Percentiles rank a stretch among this genome's conserved stretches.
These are phyloP conservation scores for Apamea crenata DNA, from an alignment of 2,888 invertebrate species.

Conservation along the genomic window DNA sequence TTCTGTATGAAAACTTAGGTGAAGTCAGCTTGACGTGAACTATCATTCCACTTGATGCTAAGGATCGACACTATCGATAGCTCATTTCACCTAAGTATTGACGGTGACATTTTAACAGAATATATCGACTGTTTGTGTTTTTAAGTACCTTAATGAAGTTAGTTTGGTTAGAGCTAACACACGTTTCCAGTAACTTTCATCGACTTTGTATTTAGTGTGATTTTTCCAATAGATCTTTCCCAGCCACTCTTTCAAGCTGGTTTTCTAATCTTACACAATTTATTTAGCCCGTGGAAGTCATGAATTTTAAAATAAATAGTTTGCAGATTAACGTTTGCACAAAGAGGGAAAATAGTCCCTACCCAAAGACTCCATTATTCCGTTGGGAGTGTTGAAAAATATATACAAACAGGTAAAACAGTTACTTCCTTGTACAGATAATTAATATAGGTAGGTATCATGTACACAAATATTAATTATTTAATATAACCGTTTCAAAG, in stretches of 20 bases:
- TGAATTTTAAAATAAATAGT: neutral
- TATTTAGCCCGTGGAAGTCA: neutral
- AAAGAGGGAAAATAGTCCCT: neutral
- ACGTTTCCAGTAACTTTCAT: constrained; percentile 4
- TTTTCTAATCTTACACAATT: neutral
- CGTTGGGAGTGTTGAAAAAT: constrained; percentile 1
- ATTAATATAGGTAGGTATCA: constrained; percentile 4
- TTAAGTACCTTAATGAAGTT: neutral
- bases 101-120: neutral
- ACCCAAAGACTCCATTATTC: neutral
- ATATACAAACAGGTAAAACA: neutral
- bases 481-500: constrained; percentile 24
- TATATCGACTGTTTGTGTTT: neutral
- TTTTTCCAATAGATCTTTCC: neutral
- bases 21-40: neutral
- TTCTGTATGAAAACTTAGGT: neutral
- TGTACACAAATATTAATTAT: constrained; percentile 16
- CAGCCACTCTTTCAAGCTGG: neutral
- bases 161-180: neutral
- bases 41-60: neutral
- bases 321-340: neutral
- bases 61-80: neutral
- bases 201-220: neutral
- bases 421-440: constrained; percentile 23
- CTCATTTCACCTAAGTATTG: neutral